Conservation (phyloP, 1,140 invertebrate genomes). For the Nasonia giraulti region DNA sequence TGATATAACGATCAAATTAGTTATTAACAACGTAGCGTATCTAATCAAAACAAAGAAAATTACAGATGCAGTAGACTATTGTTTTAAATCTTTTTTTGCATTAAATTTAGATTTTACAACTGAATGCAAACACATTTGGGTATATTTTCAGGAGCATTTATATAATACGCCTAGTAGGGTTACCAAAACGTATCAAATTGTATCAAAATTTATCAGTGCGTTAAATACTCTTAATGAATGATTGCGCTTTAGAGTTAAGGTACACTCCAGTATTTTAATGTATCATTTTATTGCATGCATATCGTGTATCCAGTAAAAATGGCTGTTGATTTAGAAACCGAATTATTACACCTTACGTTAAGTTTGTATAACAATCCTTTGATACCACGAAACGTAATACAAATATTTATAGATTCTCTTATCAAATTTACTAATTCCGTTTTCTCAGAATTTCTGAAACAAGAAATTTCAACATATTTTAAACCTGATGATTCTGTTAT, state of each 20-base stretch:
- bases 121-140: constrained; percentile 46
- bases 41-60: constrained; percentile 32
- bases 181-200: constrained; percentile 7
- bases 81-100: no score
- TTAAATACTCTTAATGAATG: background rate
- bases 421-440: no score
- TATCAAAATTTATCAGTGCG: constrained; percentile 21
- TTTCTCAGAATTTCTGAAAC: no score
- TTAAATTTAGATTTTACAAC: constrained; percentile 38
- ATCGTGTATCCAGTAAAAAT: no score
- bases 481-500: no score
- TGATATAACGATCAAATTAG: background rate
- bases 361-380: no score
- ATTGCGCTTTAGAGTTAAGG: background rate
- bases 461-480: no score
- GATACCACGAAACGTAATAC: no score
- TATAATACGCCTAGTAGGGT: constrained; percentile 21
- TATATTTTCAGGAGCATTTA: constrained; percentile 33
- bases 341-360: no score
- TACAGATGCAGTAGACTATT: constrained; percentile 33
- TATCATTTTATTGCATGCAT: background rate
- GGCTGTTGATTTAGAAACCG: no score
- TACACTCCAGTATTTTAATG: background rate
- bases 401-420: no score
- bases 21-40: background rate